Evolutionary conservation across 2,113 vertebrate genomes (phyloP).

Genomic region (Ameiurus melas): DNA sequence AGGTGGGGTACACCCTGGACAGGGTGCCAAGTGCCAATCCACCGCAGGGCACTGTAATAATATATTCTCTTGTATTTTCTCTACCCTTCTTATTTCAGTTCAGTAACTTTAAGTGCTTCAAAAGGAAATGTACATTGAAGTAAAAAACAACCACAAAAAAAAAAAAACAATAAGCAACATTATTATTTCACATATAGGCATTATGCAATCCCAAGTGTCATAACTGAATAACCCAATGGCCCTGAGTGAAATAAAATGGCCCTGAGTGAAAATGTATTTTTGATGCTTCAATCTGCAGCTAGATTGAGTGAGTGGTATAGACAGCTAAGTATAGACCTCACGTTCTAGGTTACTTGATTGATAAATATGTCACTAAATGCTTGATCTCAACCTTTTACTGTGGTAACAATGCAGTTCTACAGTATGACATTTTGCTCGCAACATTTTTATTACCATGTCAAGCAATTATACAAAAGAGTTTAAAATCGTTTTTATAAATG

Average conservation of each 20-base stretch:
- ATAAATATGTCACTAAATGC: neutral
- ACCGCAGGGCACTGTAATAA: neutral
- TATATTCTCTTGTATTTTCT: neutral
- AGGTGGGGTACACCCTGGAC: too few species aligned
- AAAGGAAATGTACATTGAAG: neutral
- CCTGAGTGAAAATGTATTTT: neutral
- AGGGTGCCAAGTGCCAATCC: too few species aligned
- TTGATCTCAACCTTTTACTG: neutral
- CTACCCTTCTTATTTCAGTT: neutral
- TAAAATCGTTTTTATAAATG: neutral
- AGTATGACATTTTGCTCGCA: neutral
- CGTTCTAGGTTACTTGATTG: neutral
- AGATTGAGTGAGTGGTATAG: neutral
- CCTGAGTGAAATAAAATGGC: neutral
- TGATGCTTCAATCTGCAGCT: neutral
- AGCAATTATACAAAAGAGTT: neutral
- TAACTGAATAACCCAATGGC: slow-evolving; percentile 2
- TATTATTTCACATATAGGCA: neutral
- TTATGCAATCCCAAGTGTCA: neutral
- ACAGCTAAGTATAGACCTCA: neutral
- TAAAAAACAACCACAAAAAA: neutral
- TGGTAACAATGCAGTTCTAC: neutral
- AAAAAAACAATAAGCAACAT: neutral
- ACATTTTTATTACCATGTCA: neutral
- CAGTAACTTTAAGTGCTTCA: neutral